Conservation (phyloP, 2,888 invertebrate species). For the Galerucella nymphaeae region DNA sequence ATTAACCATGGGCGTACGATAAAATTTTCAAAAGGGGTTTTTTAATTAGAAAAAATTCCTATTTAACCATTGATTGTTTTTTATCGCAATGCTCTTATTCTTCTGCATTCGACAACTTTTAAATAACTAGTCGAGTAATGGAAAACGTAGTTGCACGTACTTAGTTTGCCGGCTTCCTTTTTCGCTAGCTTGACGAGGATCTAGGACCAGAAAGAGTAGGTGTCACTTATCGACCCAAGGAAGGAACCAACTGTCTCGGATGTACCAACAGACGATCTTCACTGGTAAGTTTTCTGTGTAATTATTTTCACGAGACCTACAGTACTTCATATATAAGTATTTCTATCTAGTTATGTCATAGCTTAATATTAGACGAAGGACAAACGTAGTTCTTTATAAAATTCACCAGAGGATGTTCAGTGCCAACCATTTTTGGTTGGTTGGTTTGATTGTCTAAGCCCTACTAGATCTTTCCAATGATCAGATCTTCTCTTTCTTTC, state of each 20-base stretch:
- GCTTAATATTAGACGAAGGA: too few relatives aligned
- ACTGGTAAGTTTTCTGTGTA: constrained; percentile 72
- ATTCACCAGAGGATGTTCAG: too few relatives aligned
- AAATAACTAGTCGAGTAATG: constrained; percentile 27
- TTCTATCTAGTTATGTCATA: too few relatives aligned
- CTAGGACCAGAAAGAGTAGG: constrained; percentile 69
- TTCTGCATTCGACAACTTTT: constrained; percentile 11
- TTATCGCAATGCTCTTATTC: neutral
- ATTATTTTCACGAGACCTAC: constrained; percentile 15
- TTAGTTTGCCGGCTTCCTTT: constrained; percentile 61
- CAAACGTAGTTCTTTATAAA: too few relatives aligned
- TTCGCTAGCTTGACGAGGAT: constrained; percentile 67
- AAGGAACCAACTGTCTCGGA: constrained; percentile 75
- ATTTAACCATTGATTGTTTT: too few relatives aligned
- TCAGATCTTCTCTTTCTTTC: too few relatives aligned
- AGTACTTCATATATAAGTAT: neutral
- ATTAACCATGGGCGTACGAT: too few relatives aligned
- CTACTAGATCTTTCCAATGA: too few relatives aligned
- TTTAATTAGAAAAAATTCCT: neutral
- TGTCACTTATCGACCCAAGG: constrained; percentile 75
- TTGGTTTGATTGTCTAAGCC: too few relatives aligned
- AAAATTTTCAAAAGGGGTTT: too few relatives aligned
- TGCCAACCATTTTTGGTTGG: too few relatives aligned
- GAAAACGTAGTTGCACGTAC: constrained; percentile 62
- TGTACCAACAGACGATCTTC: constrained; percentile 80